Evolutionary conservation across 2,113 vertebrate genomes (phyloP).

Genomic region (Coptodon rendalli): DNA sequence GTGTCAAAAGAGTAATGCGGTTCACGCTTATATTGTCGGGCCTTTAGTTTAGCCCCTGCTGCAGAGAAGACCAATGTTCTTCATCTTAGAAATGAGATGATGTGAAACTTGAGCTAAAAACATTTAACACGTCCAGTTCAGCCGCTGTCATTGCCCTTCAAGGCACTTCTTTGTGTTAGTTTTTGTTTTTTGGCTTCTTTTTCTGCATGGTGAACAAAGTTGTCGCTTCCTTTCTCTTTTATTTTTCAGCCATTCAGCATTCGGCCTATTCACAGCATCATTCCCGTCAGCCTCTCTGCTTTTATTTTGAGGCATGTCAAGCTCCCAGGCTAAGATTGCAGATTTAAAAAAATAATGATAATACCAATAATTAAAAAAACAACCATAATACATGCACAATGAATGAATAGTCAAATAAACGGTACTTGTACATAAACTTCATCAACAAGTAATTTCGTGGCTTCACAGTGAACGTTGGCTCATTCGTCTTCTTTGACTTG

Average conservation of each 20-base stretch:
- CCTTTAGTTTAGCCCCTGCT: background rate
- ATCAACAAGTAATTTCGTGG: background rate
- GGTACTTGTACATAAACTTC: accelerated
- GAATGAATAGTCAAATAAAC: background rate
- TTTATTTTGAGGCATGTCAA: background rate
- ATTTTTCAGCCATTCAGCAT: background rate
- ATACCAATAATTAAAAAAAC: accelerated
- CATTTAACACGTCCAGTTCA: background rate
- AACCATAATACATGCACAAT: background rate
- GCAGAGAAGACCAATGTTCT: background rate
- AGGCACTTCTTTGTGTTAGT: accelerated
- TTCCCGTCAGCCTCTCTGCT: background rate
- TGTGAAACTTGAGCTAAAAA: background rate
- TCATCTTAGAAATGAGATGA: background rate
- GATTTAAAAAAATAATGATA: background rate
- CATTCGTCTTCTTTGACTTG: background rate
- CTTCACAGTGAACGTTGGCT: background rate
- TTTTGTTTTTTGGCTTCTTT: background rate
- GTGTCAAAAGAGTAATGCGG: background rate
- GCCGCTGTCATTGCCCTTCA: background rate
- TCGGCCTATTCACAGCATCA: background rate
- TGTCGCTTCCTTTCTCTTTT: background rate
- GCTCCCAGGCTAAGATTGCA: background rate
- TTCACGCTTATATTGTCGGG: accelerated
- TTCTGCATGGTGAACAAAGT: background rate